These are phyloP conservation scores for Strigamia crassipes DNA, from an alignment of 2,888 invertebrate species.

Conservation along the genomic window DNA sequence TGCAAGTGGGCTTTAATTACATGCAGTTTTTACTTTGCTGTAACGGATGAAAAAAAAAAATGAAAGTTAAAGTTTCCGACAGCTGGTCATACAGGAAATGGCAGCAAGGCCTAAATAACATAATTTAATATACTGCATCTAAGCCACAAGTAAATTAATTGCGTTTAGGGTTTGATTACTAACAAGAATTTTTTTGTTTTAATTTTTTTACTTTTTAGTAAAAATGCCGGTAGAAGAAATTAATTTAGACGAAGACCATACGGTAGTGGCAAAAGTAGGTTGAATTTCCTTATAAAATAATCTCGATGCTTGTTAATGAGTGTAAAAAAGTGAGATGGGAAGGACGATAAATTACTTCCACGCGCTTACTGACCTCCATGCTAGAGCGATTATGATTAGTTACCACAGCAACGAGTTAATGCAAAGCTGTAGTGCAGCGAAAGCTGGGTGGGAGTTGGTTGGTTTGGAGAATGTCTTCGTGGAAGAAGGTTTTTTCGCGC, in stretches of 20 bases:
- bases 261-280: neutral
- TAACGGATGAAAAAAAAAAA: neutral
- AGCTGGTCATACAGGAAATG: neutral
- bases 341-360: neutral
- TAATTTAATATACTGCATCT: neutral
- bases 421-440: neutral
- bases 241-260: neutral
- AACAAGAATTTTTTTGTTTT: neutral
- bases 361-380: neutral
- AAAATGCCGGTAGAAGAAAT: slow-evolving; percentile 14
- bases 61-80: neutral
- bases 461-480: neutral
- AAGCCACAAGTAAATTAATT: neutral
- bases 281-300: neutral
- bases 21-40: neutral
- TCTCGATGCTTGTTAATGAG: neutral
- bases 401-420: neutral
- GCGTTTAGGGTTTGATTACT: neutral
- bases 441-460: neutral
- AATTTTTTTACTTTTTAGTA: neutral
- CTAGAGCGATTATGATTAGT: neutral
- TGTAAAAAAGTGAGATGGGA: neutral
- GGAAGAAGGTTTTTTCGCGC: neutral
- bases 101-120: neutral
- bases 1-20: neutral